Evolutionary conservation across 2,888 invertebrate species (phyloP), one percentile per base, ranked within the genome.

Genomic region (Troides helena): DNA sequence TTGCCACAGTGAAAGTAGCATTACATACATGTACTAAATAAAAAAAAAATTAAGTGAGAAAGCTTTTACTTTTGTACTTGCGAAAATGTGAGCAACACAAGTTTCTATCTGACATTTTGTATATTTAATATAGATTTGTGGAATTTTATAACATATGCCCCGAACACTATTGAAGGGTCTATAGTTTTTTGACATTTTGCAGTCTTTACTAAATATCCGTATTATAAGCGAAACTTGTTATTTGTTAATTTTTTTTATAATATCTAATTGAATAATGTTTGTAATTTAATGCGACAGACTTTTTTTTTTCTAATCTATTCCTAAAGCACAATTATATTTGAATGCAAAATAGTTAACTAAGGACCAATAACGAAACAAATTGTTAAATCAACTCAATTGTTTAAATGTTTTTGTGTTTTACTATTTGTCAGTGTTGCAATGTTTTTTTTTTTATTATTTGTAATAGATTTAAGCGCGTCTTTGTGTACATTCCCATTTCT

Each of bases 401-500:
- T 50, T 50, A 14, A 10, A 14, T 46, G 46, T 6, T 56, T 56
- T 18, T 14, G 2, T 57, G n/a, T 10, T 57, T 23, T 57, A 50
- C 62, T 59, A 14, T 5, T 50, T 62, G 72, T 70, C 68, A 71
- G 70, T 73, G 70, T 75, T 76, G 76, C 66, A 53, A 56, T 63
- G 21, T 66, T 39, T 21, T 21, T 21, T 21, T 21, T 21, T 21
- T 17, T 62, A 53, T 46, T 50, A 23, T 64, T 68, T 67, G 58
- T 72, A 80, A 80, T 50, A 50, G 76, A 59, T 74, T 74, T 73
- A 81, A 85, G 81, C 76, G 83, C 82, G 83, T 85, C 84, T 50
- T 85, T 84, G 80, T 86, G 81, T 79, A 87, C 87, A 88, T 88
- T 88, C 87, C 87, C 80, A 76, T 78, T 73, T 78, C 71, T 61